Conservation (phyloP, 92 coral and sea anemone species). For the Epizoanthus stellaris region DNA sequence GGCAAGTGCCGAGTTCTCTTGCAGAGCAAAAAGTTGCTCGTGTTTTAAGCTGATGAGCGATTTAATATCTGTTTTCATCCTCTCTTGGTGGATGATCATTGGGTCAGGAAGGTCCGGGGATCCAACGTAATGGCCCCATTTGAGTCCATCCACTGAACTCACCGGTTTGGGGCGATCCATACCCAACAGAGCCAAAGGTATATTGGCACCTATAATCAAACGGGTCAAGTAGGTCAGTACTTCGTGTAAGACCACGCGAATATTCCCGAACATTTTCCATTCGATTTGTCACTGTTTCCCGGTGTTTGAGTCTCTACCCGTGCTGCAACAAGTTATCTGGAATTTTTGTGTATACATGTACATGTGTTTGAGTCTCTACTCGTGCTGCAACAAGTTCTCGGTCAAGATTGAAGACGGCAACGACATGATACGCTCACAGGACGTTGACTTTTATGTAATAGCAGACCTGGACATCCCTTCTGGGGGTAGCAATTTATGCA, state of each 20-base stretch:
- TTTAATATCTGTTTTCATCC: slow-evolving; percentile 67
- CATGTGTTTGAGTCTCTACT: too few relatives aligned
- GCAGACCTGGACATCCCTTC: too few relatives aligned
- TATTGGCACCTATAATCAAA: slow-evolving; percentile 1
- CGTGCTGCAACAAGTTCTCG: too few relatives aligned
- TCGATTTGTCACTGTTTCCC: too few relatives aligned
- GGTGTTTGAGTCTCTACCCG: too few relatives aligned
- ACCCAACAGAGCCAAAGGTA: neutral
- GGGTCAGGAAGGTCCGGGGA: slow-evolving; percentile 92
- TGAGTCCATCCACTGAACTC: slow-evolving; percentile 87
- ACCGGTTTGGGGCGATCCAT: slow-evolving; percentile 78
- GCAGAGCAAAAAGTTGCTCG: slow-evolving; percentile 75
- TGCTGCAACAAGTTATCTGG: too few relatives aligned
- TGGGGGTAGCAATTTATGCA: too few relatives aligned
- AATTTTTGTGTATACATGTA: too few relatives aligned
- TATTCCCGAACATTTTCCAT: too few relatives aligned
- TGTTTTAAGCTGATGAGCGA: slow-evolving; percentile 71
- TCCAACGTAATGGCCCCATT: slow-evolving; percentile 94
- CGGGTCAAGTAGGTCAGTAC: neutral
- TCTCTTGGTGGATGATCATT: slow-evolving; percentile 63
- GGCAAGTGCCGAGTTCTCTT: slow-evolving; percentile 73
- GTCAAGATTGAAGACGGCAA: too few relatives aligned
- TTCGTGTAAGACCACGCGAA: neutral
- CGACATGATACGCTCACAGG: too few relatives aligned
- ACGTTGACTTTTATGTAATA: too few relatives aligned